A percentile compares a stretch with the other conserved stretches of the same genome.
Conservation (phyloP, 2,113 vertebrate species). For the Takifugu flavidus region DNA sequence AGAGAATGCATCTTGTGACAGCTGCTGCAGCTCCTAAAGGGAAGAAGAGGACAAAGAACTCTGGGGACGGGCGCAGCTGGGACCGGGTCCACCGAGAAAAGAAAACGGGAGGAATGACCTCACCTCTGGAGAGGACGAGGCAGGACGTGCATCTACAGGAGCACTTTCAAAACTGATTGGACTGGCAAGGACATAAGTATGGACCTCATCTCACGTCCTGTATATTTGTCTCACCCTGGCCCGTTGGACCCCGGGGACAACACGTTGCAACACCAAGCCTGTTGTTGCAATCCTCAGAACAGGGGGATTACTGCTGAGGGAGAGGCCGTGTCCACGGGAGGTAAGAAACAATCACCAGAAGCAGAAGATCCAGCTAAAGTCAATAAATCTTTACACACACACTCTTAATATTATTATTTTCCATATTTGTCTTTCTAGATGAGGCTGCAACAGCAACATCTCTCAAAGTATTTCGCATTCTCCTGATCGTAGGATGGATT, state of each 20-base stretch:
- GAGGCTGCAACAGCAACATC: slow-evolving; percentile 19
- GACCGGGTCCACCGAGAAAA: slow-evolving; percentile 43
- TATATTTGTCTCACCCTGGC: slow-evolving; percentile 30
- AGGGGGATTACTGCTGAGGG: slow-evolving; percentile 23
- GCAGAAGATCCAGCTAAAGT: not conserved
- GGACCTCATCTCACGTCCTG: slow-evolving; percentile 23
- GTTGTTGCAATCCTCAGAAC: slow-evolving; percentile 24
- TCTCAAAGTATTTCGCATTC: slow-evolving; percentile 31
- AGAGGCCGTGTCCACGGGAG: slow-evolving; percentile 27
- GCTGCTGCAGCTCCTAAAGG: slow-evolving; percentile 31
- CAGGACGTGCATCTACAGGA: not conserved
- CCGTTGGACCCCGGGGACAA: slow-evolving; percentile 27
- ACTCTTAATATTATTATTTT: too few species aligned
- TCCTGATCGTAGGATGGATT: slow-evolving; percentile 55
- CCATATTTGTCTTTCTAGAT: slow-evolving; percentile 26
- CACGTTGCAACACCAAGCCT: slow-evolving; percentile 25
- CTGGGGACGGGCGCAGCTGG: slow-evolving; percentile 37
- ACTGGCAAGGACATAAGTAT: slow-evolving; percentile 7
- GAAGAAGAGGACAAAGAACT: slow-evolving; percentile 12
- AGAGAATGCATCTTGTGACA: slow-evolving; percentile 29
- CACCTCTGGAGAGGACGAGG: slow-evolving; percentile 6
- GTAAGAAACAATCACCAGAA: slow-evolving; percentile 28
- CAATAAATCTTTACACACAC: slow-evolving; percentile 5
- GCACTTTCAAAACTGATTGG: not conserved
- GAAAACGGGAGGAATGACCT: slow-evolving; percentile 10